Percentiles rank a stretch among this genome's conserved stretches.
phyloP scores from a whole-genome alignment of 2,113 vertebrate genomes.

The Recurvirostra avosetta region DNA sequence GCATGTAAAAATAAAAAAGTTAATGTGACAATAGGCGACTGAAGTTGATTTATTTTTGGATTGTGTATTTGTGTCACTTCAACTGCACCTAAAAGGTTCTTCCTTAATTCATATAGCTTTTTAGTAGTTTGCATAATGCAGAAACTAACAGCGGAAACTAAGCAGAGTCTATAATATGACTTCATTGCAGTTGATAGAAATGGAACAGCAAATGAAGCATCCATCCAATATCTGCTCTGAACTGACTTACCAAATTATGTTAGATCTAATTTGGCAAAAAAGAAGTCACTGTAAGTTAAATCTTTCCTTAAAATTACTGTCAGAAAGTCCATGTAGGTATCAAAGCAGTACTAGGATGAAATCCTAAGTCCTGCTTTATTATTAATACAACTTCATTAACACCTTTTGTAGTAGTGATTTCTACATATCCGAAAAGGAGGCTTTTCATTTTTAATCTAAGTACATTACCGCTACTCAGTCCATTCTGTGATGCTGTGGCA shows the following conservation, averaged over 20 bases:
- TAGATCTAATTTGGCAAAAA: slow-evolving; percentile 4
- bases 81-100: slow-evolving; percentile 32
- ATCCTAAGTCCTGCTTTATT: not conserved
- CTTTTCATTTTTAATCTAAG: slow-evolving; percentile 8
- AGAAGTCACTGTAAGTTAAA: not conserved
- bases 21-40: slow-evolving; percentile 2
- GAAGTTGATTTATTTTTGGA: slow-evolving; percentile 40
- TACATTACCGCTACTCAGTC: not conserved
- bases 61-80: slow-evolving; percentile 24
- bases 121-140: slow-evolving; percentile 38
- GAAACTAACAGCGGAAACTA: slow-evolving; percentile 3
- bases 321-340: slow-evolving; percentile 4
- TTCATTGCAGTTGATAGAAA: slow-evolving; percentile 32
- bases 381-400: slow-evolving; percentile 39
- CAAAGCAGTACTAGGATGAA: slow-evolving; percentile 14
- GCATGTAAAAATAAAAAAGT: slow-evolving; percentile 18
- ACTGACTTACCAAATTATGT: slow-evolving; percentile 14
- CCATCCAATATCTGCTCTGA: slow-evolving; percentile 7
- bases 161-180: not conserved
- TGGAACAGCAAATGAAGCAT: not conserved
- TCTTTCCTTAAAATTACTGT: slow-evolving; percentile 21
- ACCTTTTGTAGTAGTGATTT: not conserved
- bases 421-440: not conserved
- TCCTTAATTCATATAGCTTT: slow-evolving; percentile 47
- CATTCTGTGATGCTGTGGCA: not conserved